Evolutionary conservation across 2,113 vertebrate genomes (phyloP).

Genomic region (Myrmecophaga tridactyla): DNA sequence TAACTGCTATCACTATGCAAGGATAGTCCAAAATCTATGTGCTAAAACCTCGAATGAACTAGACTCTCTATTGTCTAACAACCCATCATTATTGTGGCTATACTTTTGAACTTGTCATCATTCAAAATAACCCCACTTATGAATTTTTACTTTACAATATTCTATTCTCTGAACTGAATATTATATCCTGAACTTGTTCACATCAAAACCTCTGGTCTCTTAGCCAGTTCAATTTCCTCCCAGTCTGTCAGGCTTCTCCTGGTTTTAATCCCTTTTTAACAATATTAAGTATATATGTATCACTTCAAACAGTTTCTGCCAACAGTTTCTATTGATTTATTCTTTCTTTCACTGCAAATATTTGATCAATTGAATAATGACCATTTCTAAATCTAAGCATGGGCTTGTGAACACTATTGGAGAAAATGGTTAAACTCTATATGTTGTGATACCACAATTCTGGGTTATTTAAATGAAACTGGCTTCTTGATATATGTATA

Average conservation of each 20-base stretch:
- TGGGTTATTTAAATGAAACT: background rate
- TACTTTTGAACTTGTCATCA: background rate
- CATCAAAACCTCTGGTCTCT: background rate
- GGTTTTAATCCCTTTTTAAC: background rate
- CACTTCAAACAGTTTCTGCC: background rate
- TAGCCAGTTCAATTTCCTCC: background rate
- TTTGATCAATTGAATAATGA: background rate
- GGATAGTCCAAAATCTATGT: background rate
- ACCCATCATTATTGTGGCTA: background rate
- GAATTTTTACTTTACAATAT: background rate
- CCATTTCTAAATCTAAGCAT: background rate
- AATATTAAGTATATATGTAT: background rate
- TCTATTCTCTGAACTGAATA: background rate
- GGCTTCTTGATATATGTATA: background rate
- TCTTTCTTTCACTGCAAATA: background rate
- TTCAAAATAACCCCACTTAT: background rate
- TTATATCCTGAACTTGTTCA: background rate
- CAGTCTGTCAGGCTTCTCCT: background rate
- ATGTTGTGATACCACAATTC: background rate
- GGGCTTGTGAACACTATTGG: background rate
- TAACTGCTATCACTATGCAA: background rate
- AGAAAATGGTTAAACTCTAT: background rate
- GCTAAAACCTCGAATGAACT: background rate
- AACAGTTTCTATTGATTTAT: background rate
- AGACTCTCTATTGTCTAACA: background rate